Percentiles rank a stretch among this genome's conserved stretches.
These are phyloP conservation scores for Dicaeum eximium DNA, from an alignment of 2,113 vertebrate genomes.

Conservation along the genomic window DNA sequence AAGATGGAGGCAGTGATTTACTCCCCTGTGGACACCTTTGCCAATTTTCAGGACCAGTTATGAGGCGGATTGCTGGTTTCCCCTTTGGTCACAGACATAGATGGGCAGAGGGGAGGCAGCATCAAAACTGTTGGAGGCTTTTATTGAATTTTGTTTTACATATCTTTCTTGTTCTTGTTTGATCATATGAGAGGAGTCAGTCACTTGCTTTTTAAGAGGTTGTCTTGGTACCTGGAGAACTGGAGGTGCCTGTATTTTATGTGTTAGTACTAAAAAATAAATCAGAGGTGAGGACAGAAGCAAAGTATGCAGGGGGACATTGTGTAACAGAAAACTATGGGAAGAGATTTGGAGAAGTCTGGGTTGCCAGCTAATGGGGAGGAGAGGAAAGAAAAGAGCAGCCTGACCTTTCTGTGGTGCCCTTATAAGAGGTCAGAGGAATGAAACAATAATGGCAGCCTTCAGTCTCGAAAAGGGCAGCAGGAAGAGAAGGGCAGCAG, in stretches of 20 bases:
- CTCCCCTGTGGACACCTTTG: neutral
- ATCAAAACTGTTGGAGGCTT: fast-evolving
- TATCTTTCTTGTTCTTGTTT: neutral
- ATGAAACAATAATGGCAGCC: constrained; percentile 50
- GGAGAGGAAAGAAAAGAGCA: constrained; percentile 31
- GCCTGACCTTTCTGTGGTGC: constrained; percentile 34
- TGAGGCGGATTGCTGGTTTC: neutral
- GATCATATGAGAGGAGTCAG: neutral
- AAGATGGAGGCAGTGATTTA: neutral
- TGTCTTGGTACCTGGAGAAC: neutral
- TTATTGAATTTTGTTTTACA: neutral
- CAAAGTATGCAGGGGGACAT: neutral
- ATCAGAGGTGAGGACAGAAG: neutral
- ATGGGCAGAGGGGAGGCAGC: neutral
- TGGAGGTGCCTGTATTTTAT: neutral
- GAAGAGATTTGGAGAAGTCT: neutral
- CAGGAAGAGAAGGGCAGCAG: constrained; percentile 28
- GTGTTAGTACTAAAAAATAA: neutral
- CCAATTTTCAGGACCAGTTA: neutral
- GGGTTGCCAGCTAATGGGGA: neutral
- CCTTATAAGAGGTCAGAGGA: constrained; percentile 38
- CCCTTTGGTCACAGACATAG: neutral
- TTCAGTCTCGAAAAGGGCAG: constrained; percentile 25
- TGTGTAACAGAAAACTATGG: neutral
- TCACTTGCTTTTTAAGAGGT: neutral